A percentile compares a stretch with the other conserved stretches of the same genome.
These are phyloP conservation scores for Acrocephalus arundinaceus DNA, from an alignment of 2,113 vertebrate species.

Conservation along the genomic window DNA sequence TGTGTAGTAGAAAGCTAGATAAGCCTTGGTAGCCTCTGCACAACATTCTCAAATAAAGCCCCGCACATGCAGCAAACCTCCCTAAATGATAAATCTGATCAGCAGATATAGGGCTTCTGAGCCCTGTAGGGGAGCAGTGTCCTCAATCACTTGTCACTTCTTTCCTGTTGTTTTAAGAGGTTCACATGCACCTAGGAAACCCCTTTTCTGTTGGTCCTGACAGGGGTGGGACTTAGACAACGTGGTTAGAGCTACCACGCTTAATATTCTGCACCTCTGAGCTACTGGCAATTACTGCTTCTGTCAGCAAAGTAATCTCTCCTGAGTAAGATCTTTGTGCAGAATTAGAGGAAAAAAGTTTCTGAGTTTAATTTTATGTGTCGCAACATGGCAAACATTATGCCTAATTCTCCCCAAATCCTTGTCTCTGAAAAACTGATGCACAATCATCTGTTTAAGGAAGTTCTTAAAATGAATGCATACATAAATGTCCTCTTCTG, in stretches of 20 bases:
- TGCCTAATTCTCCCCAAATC: background rate
- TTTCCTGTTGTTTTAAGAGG: background rate
- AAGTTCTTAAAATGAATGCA: background rate
- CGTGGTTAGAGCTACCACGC: fast-evolving
- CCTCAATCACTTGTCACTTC: background rate
- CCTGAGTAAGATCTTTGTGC: background rate
- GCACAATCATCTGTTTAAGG: background rate
- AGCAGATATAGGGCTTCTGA: background rate
- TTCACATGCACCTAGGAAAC: background rate
- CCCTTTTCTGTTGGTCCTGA: background rate
- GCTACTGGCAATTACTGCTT: background rate
- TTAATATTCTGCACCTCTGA: background rate
- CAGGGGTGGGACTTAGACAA: background rate
- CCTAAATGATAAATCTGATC: background rate
- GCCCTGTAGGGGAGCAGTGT: background rate
- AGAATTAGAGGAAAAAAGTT: background rate
- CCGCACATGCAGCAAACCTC: background rate
- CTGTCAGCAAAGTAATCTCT: background rate
- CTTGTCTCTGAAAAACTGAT: background rate
- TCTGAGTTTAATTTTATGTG: background rate
- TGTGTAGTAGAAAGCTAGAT: too few relatives aligned
- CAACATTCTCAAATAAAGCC: fast-evolving
- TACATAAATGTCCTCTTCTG: background rate
- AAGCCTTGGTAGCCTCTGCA: background rate
- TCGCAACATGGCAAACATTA: background rate